Evolutionary conservation across 1,140 invertebrate species (phyloP).

Genomic region (Linepithema humile): DNA sequence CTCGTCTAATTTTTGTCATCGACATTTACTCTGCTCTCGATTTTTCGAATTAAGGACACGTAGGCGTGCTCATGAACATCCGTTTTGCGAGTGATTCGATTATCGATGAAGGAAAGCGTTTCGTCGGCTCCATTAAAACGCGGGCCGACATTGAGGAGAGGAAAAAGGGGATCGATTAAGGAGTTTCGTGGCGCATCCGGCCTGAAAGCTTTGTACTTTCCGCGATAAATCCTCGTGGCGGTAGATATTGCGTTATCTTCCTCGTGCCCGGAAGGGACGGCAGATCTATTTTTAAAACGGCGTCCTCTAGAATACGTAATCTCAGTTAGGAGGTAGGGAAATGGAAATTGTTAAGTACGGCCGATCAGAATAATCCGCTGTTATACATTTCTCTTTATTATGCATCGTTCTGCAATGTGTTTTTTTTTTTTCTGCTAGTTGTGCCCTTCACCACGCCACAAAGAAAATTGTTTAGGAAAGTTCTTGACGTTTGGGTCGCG

Average conservation of each 20-base stretch:
- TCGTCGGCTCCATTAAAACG: slow-evolving; percentile 71
- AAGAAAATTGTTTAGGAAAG: slow-evolving; percentile 45
- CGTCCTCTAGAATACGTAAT: neutral
- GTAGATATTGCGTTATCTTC: slow-evolving; percentile 65
- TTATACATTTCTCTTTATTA: neutral
- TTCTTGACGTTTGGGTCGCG: slow-evolving; percentile 28
- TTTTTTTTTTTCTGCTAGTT: neutral
- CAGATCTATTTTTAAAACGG: slow-evolving; percentile 41
- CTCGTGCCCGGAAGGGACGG: slow-evolving; percentile 46
- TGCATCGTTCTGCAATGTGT: neutral
- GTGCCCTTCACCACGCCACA: neutral
- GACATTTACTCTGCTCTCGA: neutral
- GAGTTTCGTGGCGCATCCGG: slow-evolving; percentile 66
- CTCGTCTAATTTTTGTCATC: slow-evolving; percentile 34
- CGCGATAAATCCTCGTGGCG: slow-evolving; percentile 62
- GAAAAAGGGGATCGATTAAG: slow-evolving; percentile 73
- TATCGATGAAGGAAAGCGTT: slow-evolving; percentile 73
- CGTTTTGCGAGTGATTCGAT: slow-evolving; percentile 74
- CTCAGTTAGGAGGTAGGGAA: neutral
- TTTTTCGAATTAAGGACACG: neutral
- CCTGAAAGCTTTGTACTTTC: slow-evolving; percentile 70
- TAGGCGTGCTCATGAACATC: neutral
- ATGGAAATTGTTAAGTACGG: slow-evolving; percentile 1
- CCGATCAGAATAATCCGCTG: neutral
- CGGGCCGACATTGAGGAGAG: slow-evolving; percentile 32